Percentiles rank a stretch among this genome's conserved stretches.
Evolutionary conservation across 2,888 invertebrate genomes (phyloP).

Genomic region (Cheiracanthium punctorium): DNA sequence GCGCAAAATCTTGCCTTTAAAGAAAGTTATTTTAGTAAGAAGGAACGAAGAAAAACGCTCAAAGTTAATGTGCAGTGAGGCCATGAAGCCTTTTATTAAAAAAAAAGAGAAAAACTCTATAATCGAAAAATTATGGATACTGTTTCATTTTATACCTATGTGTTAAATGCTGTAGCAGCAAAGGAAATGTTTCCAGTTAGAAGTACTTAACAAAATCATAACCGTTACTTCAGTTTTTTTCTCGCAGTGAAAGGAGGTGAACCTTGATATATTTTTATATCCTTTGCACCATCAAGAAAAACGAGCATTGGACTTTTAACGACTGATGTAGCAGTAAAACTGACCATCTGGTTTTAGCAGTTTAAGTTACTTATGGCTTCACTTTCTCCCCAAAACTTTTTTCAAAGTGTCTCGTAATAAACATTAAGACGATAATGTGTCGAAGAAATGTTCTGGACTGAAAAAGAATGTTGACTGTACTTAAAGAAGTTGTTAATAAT

Average conservation of each 20-base stretch:
- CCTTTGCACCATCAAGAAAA: background rate
- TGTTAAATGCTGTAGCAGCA: too few relatives aligned
- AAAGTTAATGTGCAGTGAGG: too few relatives aligned
- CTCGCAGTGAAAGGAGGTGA: background rate
- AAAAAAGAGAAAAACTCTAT: too few relatives aligned
- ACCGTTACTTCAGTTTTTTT: background rate
- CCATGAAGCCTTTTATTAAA: too few relatives aligned
- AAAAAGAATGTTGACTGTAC: background rate
- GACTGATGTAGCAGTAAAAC: background rate
- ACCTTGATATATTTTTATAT: background rate
- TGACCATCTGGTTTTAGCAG: background rate
- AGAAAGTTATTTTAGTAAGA: too few relatives aligned
- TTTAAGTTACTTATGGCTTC: background rate
- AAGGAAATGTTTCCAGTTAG: background rate
- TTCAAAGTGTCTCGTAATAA: background rate
- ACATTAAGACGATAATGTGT: slow-evolving; percentile 1
- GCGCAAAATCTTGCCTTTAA: too few relatives aligned
- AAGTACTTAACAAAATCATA: background rate
- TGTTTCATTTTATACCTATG: too few relatives aligned
- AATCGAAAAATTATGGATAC: too few relatives aligned
- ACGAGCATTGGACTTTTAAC: background rate
- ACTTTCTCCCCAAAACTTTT: background rate
- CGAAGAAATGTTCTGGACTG: background rate
- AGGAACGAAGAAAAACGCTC: too few relatives aligned
- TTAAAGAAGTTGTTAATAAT: background rate